Base-by-base conservation (phyloP, 2,113 vertebrate species). In the Lasiurus borealis region DNA sequence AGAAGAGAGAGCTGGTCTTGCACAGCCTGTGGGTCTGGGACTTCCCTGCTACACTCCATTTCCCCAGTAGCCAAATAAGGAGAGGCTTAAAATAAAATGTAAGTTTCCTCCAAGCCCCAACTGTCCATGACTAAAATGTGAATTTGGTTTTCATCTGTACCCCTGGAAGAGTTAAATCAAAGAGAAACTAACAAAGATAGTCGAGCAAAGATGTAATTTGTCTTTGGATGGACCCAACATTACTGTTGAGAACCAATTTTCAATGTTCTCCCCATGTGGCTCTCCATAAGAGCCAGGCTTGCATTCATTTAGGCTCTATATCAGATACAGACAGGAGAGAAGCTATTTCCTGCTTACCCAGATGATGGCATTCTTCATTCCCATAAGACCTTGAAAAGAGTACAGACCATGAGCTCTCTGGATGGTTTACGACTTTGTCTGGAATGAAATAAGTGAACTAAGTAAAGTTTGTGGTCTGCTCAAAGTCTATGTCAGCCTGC, bases 161-260 rank as follows among this genome's bases (percentile, higher is more conserved):
- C 12, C 66, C 27, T 21, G 46, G 18, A 72, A 88, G 62, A 71
- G 69, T 78, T 66, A 93, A 89, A 85, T 40, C 23, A 78, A 75
- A 91, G 27, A 80, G 59, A 85, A 92, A 91, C n/a, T 46, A 84
- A 34, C 44, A 62, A 72, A 81, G n/a, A 19, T 76, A 29, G 14
- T 48, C 6, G 13, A 36, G 6, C 44, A 89, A 86, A 86, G 29
- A 88, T 34, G 3, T 40, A 52, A 81, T 59, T 82, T 90, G 19
- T 71, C 31, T 78, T 78, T 52, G 36, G 46, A 48, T 48, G 73
- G 36, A 83, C 27, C 69, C n/a, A 77, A 76, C 52, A 23, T 46
- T 80, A 83, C 64, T 72, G 0, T 19, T 57, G 15, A 92, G 75
- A 81, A 23, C 59, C 8, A 78, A 40, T 80, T 78, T 87, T 44